A percentile compares a stretch with the other conserved stretches of the same genome.
Evolutionary conservation across 2,113 vertebrate genomes (phyloP).

Genomic region (Neolamprologus kungweensis): DNA sequence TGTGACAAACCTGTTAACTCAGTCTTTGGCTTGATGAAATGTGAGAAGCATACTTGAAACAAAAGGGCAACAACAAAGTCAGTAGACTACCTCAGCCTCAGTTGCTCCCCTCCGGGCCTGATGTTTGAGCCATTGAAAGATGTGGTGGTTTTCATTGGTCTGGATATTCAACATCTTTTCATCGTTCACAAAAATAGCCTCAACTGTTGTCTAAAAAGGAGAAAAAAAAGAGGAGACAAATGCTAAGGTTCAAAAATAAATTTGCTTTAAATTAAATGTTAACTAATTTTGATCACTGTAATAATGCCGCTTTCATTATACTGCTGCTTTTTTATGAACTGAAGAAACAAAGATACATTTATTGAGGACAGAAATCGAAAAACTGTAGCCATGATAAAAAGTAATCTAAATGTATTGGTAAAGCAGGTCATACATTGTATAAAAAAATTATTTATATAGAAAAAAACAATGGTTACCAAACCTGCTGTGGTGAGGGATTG

Average conservation of each 20-base stretch:
- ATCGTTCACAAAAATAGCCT: constrained; percentile 66
- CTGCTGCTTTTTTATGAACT: not conserved
- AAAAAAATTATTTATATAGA: not conserved
- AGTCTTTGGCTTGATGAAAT: not conserved
- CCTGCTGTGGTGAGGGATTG: constrained; percentile 62
- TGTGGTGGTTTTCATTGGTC: constrained; percentile 68
- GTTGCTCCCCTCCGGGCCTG: constrained; percentile 68
- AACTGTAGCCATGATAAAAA: not conserved
- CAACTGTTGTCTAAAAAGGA: constrained; percentile 65
- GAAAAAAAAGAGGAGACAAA: not conserved
- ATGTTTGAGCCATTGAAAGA: constrained; percentile 76
- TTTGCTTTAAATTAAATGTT: not conserved
- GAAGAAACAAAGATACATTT: not conserved
- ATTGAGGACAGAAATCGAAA: not conserved
- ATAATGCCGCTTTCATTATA: not conserved
- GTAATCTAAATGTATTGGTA: not conserved
- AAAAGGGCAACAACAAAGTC: not conserved
- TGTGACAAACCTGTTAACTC: not conserved
- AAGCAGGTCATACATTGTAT: not conserved
- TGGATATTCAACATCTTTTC: constrained; percentile 65
- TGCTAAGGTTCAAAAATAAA: not conserved
- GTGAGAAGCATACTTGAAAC: not conserved
- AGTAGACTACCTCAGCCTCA: constrained; percentile 66
- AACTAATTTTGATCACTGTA: not conserved
- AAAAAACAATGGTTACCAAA: not conserved